Evolutionary conservation across 1,140 invertebrate species (phyloP).

Genomic region (Drosophila jambulina): DNA sequence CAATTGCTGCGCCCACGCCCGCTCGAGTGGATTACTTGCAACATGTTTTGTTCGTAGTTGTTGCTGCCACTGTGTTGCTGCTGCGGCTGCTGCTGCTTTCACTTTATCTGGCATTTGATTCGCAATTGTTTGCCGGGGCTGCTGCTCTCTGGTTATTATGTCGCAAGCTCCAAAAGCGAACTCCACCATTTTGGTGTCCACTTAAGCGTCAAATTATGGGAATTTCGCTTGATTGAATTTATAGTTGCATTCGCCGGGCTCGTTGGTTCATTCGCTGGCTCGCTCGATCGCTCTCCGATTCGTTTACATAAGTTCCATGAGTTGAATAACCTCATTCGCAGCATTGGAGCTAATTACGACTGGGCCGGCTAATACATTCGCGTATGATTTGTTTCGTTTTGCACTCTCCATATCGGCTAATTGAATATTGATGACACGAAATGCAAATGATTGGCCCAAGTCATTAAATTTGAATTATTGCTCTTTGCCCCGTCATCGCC

Average conservation of each 20-base stretch:
- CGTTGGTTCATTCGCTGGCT: conserved; percentile 13
- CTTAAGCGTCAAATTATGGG: conserved; percentile 83
- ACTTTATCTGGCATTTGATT: conserved; percentile 79
- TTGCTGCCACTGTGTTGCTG: conserved; percentile 45
- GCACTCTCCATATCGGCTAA: conserved; percentile 53
- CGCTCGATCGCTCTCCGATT: conserved; percentile 20
- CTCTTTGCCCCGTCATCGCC: conserved; percentile 42
- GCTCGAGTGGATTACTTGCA: conserved; percentile 64
- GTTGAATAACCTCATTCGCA: conserved; percentile 69
- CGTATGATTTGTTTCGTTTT: conserved; percentile 31
- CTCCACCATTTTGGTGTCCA: conserved; percentile 73
- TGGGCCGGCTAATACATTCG: not conserved
- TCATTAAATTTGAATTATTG: conserved; percentile 71
- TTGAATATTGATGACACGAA: conserved; percentile 65
- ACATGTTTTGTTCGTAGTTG: conserved; percentile 58
- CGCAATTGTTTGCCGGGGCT: conserved; percentile 69
- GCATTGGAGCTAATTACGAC: conserved; percentile 22
- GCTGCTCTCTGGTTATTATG: conserved; percentile 69
- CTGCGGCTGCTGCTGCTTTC: conserved; percentile 67
- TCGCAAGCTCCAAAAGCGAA: conserved; percentile 61
- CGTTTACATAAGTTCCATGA: conserved; percentile 67
- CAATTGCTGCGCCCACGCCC: conserved; percentile 43
- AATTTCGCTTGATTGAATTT: conserved; percentile 84
- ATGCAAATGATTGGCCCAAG: conserved; percentile 57
- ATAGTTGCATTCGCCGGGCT: conserved; percentile 52